Percentiles rank a stretch among this genome's conserved stretches.
Evolutionary conservation across 2,113 vertebrate genomes (phyloP).

Genomic region (Fregata magnificens): DNA sequence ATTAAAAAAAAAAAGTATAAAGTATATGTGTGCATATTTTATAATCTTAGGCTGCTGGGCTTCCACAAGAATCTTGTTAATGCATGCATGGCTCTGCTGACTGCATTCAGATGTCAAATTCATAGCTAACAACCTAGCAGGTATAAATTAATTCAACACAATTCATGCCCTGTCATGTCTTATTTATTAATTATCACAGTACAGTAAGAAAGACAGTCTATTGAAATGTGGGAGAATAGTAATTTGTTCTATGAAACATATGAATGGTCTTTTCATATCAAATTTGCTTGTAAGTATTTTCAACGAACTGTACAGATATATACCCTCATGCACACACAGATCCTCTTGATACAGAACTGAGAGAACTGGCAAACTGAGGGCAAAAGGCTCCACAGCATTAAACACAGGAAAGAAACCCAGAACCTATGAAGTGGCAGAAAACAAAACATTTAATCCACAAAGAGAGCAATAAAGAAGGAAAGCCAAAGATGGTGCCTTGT

Average conservation of each 20-base stretch:
- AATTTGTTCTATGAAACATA: not conserved
- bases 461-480: not conserved
- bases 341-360: not conserved
- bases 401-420: not conserved
- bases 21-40: not conserved
- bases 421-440: not conserved
- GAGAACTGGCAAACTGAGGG: not conserved
- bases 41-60: not conserved
- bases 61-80: not conserved
- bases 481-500: accelerated
- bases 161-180: not conserved
- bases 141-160: slow-evolving; percentile 30
- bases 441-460: not conserved
- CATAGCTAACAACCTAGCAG: not conserved
- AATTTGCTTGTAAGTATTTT: not conserved
- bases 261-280: not conserved
- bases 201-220: not conserved
- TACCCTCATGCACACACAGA: not conserved
- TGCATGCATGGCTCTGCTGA: not conserved
- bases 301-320: not conserved
- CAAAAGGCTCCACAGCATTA: not conserved
- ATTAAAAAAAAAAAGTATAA: not conserved
- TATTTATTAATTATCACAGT: slow-evolving; percentile 36
- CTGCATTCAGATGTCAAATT: slow-evolving; percentile 8
- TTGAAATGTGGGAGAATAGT: not conserved